phyloP scores from a whole-genome alignment of 2,888 invertebrate species.

The Muschampia plurimacula region DNA sequence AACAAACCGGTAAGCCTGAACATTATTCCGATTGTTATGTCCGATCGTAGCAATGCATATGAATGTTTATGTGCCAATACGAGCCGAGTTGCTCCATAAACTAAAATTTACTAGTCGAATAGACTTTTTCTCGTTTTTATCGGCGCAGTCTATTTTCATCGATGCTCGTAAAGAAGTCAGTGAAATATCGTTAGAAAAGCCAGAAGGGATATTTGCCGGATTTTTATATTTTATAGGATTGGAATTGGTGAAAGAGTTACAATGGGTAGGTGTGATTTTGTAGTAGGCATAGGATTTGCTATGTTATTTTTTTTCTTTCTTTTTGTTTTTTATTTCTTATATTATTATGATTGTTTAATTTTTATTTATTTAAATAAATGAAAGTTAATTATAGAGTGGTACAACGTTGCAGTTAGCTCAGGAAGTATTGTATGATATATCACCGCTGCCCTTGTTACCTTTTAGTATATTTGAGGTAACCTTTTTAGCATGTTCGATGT shows the following conservation, averaged over 20 bases:
- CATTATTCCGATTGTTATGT: constrained; percentile 64
- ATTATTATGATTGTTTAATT: neutral
- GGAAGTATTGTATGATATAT: no score
- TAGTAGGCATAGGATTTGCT: neutral
- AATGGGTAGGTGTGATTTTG: constrained; percentile 11
- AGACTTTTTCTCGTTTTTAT: constrained; percentile 63
- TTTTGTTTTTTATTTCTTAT: neutral
- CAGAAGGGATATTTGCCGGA: constrained; percentile 35
- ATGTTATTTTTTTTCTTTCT: constrained; percentile 2
- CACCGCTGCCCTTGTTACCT: no score
- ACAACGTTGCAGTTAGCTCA: no score
- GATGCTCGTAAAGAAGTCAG: constrained; percentile 39
- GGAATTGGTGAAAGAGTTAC: constrained; percentile 16
- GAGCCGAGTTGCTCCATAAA: constrained; percentile 64
- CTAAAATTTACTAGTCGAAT: constrained; percentile 68
- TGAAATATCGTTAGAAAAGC: constrained; percentile 37
- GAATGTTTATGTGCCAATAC: constrained; percentile 72
- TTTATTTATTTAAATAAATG: no score
- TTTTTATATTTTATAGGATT: constrained; percentile 33
- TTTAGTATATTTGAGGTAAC: no score
- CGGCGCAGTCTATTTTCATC: constrained; percentile 47
- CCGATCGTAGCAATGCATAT: constrained; percentile 61
- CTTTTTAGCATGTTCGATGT: no score
- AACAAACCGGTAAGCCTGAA: constrained; percentile 47
- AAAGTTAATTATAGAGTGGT: no score